A percentile compares a stretch with the other conserved stretches of the same genome.
Conservation (phyloP, 2,113 vertebrate genomes). For the Coreoperca whiteheadi region DNA sequence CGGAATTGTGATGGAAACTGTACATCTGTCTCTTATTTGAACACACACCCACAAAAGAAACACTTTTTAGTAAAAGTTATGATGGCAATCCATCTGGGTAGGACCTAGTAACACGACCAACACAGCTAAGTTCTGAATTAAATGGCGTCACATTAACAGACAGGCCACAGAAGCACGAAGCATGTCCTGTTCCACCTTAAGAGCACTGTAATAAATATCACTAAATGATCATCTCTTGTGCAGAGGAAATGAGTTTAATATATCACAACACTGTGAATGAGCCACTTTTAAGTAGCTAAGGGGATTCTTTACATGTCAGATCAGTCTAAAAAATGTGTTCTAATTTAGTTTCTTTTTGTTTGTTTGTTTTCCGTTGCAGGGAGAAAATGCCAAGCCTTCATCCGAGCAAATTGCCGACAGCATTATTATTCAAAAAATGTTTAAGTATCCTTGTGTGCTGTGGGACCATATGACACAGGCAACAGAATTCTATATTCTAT, state of each 20-base stretch:
- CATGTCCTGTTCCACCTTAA: not conserved
- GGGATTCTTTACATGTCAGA: not conserved
- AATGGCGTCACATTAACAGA: not conserved
- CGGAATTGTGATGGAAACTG: not conserved
- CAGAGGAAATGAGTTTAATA: not conserved
- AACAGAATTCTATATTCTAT: slow-evolving; percentile 18
- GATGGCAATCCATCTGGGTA: not conserved
- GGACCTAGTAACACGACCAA: not conserved
- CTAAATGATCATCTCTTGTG: not conserved
- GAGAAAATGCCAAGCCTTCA: not conserved
- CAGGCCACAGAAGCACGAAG: not conserved
- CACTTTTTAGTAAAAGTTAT: not conserved
- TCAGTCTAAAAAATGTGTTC: not conserved
- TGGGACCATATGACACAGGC: not conserved
- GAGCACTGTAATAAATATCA: not conserved
- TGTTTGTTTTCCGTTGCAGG: not conserved
- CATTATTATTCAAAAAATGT: not conserved
- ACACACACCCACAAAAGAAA: not conserved
- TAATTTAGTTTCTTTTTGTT: not conserved
- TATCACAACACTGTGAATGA: not conserved
- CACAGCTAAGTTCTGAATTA: not conserved
- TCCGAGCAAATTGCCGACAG: not conserved
- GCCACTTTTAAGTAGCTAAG: not conserved
- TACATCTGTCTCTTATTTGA: not conserved
- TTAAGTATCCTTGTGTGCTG: not conserved